Conservation (phyloP, 2,888 invertebrate genomes). For the Chrysolina oricalcia region DNA sequence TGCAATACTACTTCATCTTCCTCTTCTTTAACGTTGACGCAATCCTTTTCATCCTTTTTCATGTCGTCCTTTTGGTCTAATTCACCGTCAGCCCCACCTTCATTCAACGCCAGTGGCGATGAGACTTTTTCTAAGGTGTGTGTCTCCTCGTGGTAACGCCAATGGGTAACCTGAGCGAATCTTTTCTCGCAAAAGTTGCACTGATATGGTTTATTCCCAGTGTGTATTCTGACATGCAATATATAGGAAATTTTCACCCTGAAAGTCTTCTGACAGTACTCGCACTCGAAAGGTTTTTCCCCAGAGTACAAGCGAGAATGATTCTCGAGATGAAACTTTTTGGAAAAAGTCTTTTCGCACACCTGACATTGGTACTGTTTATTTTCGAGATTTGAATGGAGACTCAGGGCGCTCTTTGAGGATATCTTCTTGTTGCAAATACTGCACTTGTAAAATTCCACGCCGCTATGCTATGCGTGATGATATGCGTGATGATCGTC, state of each 20-base stretch:
- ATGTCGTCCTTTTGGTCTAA: neutral
- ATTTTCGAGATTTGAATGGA: constrained; percentile 52
- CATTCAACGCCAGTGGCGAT: neutral
- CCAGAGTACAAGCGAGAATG: constrained; percentile 75
- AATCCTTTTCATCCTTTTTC: neutral
- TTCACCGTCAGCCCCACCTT: neutral
- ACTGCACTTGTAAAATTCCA: constrained; percentile 83
- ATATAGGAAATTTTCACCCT: constrained; percentile 85
- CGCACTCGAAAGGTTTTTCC: constrained; percentile 83
- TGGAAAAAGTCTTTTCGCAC: constrained; percentile 57
- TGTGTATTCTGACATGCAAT: constrained; percentile 79
- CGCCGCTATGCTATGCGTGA: constrained; percentile 78
- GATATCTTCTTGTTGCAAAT: constrained; percentile 86
- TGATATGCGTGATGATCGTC: constrained; percentile 55
- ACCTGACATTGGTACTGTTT: constrained; percentile 25
- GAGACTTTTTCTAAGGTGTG: constrained; percentile 45
- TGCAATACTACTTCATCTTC: neutral
- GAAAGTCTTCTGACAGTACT: constrained; percentile 84
- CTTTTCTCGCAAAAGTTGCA: constrained; percentile 69
- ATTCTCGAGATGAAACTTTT: constrained; percentile 54
- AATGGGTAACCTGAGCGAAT: constrained; percentile 62
- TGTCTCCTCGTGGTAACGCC: constrained; percentile 61
- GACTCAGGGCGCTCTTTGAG: constrained; percentile 83
- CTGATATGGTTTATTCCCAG: constrained; percentile 53
- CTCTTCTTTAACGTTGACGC: neutral